These are phyloP conservation scores for Amiota mariae DNA, from an alignment of 2,888 invertebrate genomes.

Conservation along the genomic window DNA sequence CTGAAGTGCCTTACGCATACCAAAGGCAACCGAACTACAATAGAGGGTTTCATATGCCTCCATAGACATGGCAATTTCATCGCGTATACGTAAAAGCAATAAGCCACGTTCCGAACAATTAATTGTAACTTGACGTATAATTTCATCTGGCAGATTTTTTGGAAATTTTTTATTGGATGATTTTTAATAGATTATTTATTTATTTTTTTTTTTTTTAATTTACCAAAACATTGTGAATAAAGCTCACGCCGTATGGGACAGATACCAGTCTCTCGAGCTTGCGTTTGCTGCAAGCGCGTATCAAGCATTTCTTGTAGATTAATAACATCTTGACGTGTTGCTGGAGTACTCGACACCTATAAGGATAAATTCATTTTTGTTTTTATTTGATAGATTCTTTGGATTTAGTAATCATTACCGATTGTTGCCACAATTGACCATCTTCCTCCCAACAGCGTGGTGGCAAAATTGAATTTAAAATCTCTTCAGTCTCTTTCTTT, in stretches of 20 bases:
- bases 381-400: not conserved
- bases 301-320: conserved; percentile 97
- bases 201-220: not conserved
- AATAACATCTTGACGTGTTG: conserved; percentile 95
- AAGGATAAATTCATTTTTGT: not conserved
- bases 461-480: conserved; percentile 92
- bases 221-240: conserved; percentile 93
- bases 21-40: conserved; percentile 97
- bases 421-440: conserved; percentile 92
- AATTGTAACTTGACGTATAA: conserved; percentile 95
- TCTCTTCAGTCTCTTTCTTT: conserved; percentile 89
- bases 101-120: conserved; percentile 97
- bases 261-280: conserved; percentile 96
- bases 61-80: conserved; percentile 97
- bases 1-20: conserved; percentile 97
- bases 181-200: too few relatives aligned
- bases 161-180: not conserved
- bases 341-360: conserved; percentile 94
- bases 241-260: conserved; percentile 94
- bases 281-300: conserved; percentile 89
- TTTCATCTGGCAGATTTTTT: conserved; percentile 78
- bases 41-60: conserved; percentile 97
- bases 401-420: conserved; percentile 73
- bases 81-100: conserved; percentile 91
- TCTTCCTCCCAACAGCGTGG: conserved; percentile 97